These are phyloP conservation scores for Scopus umbretta DNA, from an alignment of 2,113 vertebrate genomes.

Conservation along the genomic window DNA sequence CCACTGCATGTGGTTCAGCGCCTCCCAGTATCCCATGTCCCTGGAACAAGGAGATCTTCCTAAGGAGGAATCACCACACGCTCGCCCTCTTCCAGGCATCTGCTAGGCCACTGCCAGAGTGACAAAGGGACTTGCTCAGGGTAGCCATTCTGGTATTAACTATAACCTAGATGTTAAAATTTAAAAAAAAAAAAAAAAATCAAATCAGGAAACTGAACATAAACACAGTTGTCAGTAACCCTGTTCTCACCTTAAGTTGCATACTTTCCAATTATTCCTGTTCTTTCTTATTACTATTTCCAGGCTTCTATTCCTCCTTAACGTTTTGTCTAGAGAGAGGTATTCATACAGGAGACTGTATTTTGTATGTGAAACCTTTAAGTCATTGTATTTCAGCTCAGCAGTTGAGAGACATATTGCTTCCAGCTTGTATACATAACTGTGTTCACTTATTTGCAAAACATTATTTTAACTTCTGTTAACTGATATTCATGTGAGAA, in stretches of 20 bases:
- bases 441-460: neutral
- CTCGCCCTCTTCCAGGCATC: neutral
- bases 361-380: neutral
- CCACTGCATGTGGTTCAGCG: neutral
- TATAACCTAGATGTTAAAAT: neutral
- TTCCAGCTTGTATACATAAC: neutral
- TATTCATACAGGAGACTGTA: neutral
- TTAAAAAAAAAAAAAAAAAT: neutral
- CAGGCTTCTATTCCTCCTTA: neutral
- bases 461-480: neutral
- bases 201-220: neutral
- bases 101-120: neutral
- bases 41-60: neutral
- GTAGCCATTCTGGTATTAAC: neutral
- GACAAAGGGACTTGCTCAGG: neutral
- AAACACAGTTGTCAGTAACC: neutral
- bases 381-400: neutral
- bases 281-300: constrained; percentile 1
- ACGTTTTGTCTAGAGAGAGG: neutral
- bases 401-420: neutral
- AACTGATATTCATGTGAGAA: neutral
- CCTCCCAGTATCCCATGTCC: neutral
- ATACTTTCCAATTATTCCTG: constrained; percentile 8
- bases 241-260: neutral
- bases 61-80: neutral